Evolutionary conservation across 2,113 vertebrate species (phyloP).

Genomic region (Cryptoleucopteryx plumbea): DNA sequence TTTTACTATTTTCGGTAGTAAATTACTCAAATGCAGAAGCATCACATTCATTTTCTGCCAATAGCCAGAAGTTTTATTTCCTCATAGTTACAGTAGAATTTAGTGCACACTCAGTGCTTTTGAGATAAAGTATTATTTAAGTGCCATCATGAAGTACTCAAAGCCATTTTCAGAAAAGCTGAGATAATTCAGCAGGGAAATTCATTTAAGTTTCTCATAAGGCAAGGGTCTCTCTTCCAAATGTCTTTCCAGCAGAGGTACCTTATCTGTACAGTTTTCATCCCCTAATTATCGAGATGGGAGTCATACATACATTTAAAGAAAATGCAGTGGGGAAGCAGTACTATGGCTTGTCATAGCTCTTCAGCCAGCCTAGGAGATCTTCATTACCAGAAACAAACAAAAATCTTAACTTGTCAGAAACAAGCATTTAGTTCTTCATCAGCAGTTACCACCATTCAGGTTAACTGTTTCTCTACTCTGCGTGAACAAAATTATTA

Average conservation of each 20-base stretch:
- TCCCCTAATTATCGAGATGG: neutral
- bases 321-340: neutral
- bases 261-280: neutral
- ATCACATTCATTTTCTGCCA: neutral
- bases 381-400: neutral
- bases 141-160: neutral
- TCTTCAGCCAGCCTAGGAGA: neutral
- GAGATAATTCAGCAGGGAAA: neutral
- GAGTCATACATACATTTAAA: neutral
- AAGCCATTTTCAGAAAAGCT: neutral
- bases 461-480: neutral
- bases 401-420: neutral
- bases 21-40: neutral
- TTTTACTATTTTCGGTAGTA: neutral
- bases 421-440: neutral
- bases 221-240: neutral
- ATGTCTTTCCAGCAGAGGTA: neutral
- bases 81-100: neutral
- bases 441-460: neutral
- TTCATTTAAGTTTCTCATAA: neutral
- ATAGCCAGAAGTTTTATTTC: neutral
- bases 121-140: neutral
- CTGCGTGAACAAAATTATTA: neutral
- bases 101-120: neutral
- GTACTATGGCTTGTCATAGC: neutral